Evolutionary conservation across 2,113 vertebrate genomes (phyloP).

Genomic region (Otus sunia): DNA sequence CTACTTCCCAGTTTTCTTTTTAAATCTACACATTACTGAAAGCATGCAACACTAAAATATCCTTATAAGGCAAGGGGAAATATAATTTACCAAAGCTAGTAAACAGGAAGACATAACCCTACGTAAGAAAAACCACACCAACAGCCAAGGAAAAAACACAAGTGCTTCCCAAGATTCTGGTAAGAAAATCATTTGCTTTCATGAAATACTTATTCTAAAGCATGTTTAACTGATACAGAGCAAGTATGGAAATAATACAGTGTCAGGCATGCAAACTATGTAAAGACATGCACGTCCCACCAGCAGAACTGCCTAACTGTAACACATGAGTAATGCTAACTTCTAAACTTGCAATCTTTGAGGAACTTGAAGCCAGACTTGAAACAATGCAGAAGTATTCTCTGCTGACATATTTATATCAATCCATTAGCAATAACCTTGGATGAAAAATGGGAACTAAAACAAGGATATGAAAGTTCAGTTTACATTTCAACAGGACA

Average conservation of each 20-base stretch:
- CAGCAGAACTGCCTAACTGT: background rate
- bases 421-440: background rate
- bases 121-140: background rate
- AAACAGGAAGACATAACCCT: background rate
- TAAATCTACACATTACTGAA: background rate
- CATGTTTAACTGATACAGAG: background rate
- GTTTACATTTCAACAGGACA: background rate
- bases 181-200: background rate
- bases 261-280: background rate
- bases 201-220: background rate
- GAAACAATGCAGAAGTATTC: background rate
- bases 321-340: background rate
- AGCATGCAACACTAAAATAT: background rate
- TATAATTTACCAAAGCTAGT: background rate
- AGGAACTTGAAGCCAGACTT: background rate
- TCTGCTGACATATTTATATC: background rate
- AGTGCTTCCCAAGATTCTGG: background rate
- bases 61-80: background rate
- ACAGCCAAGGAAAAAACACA: background rate
- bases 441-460: constrained; percentile 4
- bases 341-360: background rate
- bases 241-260: background rate
- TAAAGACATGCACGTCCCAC: background rate
- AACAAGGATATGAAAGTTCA: background rate
- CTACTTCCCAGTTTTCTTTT: background rate